Base-by-base conservation (phyloP, 2,888 invertebrate species). In the Oscheius sp. region DNA sequence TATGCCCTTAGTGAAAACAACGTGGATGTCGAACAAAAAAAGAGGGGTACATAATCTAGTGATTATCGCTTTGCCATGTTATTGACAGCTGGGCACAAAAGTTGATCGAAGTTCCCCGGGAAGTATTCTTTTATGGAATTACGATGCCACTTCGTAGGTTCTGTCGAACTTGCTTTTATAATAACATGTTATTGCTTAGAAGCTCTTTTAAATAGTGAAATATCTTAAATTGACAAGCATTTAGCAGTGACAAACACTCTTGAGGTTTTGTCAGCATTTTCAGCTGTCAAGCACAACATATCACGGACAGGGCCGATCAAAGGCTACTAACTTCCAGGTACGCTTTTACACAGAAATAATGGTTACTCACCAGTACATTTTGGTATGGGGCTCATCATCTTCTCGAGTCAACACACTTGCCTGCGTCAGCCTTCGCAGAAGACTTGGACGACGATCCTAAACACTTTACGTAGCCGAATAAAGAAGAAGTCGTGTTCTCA, bases 401-500 rank as follows among this genome's bases (percentile, higher is more conserved):
- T 53, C 53, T 2, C 53, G 51, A n/a, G 68, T 68, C 35, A 55
- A 21, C 33, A 53, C 21, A 37, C 55, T 68, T 4, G 55, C 55
- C 60, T 53, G 51, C 3, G 72, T 63, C 53, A 72, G 35, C 5
- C 62, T 47, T 5, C 72, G 62, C 2, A 72, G 35, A 13, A 72
- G 62, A 37, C 62, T 62, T 37, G 62, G 72, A 33, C 72, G 60
- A 29, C 62, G 60, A 62, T 72, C 72, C 72, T 72, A 13, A 37
- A 72, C 42, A 5, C 7, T 42, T 42, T 42, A 21, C 21, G 21
- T 42, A 42, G 42, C 4, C 7, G 4, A 42, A 5, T 42, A 42
- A 42, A 42, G 7, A 42, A 42, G 7, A 42, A 5, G 42, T 7
- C 42, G 21, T 21, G 5, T 42, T 63, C 50, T 63, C 63, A 63